Base-by-base conservation (phyloP, 2,888 invertebrate genomes). In the Chalcis sispes region DNA sequence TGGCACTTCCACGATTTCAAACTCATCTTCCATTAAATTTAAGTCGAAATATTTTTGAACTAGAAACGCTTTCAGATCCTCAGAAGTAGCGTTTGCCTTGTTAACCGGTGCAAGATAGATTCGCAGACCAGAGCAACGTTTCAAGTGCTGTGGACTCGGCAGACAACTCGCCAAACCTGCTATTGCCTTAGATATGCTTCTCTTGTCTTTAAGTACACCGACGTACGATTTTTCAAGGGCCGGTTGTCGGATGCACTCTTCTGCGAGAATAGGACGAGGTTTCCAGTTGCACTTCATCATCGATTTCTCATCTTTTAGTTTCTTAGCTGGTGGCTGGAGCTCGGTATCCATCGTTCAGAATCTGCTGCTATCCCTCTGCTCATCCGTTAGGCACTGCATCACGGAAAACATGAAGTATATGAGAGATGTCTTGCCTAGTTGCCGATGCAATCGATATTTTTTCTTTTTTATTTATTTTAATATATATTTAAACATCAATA, bases 121-220 rank as follows among this genome's bases (percentile, higher is more conserved):
- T 27, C 91, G 90, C 56, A 89, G 90, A 5, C 91, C 91, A 50
- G 91, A 90, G 0, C 95, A 93, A 79, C 96, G 90, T 85, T 96
- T 96, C 20, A 96, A 89, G 88, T 96, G 95, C 58, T 91, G 90
- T 10, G 95, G 89, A 18, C 91, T 90, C 18, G 91, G 90, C 3
- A 95, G 83, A 0, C 94, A 93, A 46, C 92, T 81, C 32, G 90
- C 89, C 32, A 91, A 89, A 80, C 92, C 93, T 15, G 94, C 86
- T 52, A 96, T 92, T 0, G 93, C 90, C 75, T 88, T 90, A 0
- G 95, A 94, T 52, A 92, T 92, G 15, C 91, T 88, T 83, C 92
- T 93, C 25, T 90, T 90, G 72, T 93, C 90, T 70, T 89, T 90
- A 23, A 95, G 90, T 50, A 89, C 89, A 4, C 92, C 94, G 2